phyloP scores from a whole-genome alignment of 2,113 vertebrate genomes.

The Oxygymnocypris stewartii region DNA sequence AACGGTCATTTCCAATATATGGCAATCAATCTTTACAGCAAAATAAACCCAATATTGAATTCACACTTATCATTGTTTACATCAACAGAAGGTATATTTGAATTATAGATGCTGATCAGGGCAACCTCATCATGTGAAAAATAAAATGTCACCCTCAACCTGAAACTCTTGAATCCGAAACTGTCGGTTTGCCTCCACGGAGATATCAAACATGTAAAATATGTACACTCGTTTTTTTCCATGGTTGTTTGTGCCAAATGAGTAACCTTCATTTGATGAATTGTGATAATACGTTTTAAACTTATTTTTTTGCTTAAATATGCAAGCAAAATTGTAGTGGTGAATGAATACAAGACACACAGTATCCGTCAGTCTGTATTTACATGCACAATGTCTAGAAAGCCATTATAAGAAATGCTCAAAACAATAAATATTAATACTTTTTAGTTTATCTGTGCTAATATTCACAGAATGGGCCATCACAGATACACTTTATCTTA shows the following conservation, averaged over 20 bases:
- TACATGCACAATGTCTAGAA: slow-evolving; percentile 41
- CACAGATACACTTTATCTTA: slow-evolving; percentile 5
- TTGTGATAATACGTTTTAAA: slow-evolving; percentile 11
- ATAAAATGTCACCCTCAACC: slow-evolving; percentile 40
- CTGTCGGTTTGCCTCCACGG: background rate
- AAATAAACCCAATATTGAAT: background rate
- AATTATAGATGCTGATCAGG: slow-evolving; percentile 1
- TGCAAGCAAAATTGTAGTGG: slow-evolving; percentile 1
- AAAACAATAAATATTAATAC: slow-evolving; percentile 37
- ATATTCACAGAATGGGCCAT: slow-evolving; percentile 30
- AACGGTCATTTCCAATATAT: background rate
- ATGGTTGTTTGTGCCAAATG: slow-evolving; percentile 29
- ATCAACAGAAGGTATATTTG: background rate
- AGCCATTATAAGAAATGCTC: slow-evolving; percentile 32
- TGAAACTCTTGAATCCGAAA: slow-evolving; percentile 9
- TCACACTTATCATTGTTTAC: background rate
- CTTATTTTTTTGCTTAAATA: background rate
- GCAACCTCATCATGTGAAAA: slow-evolving; percentile 32
- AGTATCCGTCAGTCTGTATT: slow-evolving; percentile 25
- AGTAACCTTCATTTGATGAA: slow-evolving; percentile 16
- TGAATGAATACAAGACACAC: slow-evolving; percentile 7
- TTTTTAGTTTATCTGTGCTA: slow-evolving; percentile 19
- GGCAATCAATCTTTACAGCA: slow-evolving; percentile 19
- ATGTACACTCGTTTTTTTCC: slow-evolving; percentile 19
- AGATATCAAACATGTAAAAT: slow-evolving; percentile 42